Base-by-base conservation (phyloP, 2,797 vertebrate species). In the Gymnodraco acuticeps region DNA sequence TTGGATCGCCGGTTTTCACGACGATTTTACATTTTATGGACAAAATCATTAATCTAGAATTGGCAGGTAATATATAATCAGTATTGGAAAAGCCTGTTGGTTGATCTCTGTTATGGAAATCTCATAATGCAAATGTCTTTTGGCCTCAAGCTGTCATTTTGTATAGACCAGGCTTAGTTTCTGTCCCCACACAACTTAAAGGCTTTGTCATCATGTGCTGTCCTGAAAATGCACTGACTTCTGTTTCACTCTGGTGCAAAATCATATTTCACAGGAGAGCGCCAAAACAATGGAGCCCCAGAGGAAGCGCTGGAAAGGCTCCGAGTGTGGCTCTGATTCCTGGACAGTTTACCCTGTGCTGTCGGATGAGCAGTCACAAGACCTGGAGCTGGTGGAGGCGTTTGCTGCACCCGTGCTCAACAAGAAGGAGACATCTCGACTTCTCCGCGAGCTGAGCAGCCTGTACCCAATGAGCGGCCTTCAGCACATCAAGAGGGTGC, bases 401-500 rank as follows among this genome's bases (percentile, higher is more conserved):
- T 96, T 95, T 0, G 97, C 96, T 0, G 96, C 95, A 0, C 96
- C 96, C 0, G 81, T 98, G 41, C 73, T 94, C 0, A 81, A 97
- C 89, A 96, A 94, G 85, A 95, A 90, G 14, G 93, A 96, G 88
- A 96, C 96, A 0, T 96, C 96, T 0, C 93, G 95, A 5, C 90
- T 98, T 0, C 78, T 97, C 47, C 90, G 84, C 82, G 93, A 95
- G 77, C 87, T 98, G 77, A 89, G 89, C 0, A 17, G 73, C 1
- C 20, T 92, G 11, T 90, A 94, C 75, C 96, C 97, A 0, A 64
- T 98, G 60, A 82, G 66, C 0, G 76, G 86, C 65, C 89, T 95
- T 6, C 93, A 93, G 16, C 96, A 98, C 75, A 53, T 98, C 55
- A 98, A 97, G 88, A 93, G 97, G 46, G 96, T 98, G 17, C 92